A percentile compares a stretch with the other conserved stretches of the same genome.
These are phyloP conservation scores for Otus scops DNA, from an alignment of 2,797 vertebrate species.

Conservation along the genomic window DNA sequence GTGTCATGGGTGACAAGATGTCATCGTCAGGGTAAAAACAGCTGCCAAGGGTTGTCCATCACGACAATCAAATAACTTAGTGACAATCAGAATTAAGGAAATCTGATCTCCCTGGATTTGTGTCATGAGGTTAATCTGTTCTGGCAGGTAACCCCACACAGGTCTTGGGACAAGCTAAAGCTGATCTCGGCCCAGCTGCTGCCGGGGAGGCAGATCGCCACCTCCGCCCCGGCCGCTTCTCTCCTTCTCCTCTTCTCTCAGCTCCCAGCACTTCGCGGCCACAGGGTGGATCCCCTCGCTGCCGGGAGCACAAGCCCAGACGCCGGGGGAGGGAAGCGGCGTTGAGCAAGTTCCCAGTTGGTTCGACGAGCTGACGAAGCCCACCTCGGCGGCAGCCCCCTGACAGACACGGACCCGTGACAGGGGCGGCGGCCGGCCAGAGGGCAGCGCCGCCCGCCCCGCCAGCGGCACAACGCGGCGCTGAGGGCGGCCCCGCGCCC, in stretches of 20 bases:
- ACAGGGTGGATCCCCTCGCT: background rate
- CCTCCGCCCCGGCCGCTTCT: background rate
- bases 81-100: background rate
- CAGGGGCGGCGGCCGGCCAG: background rate
- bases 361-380: background rate
- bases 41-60: background rate
- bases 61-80: background rate
- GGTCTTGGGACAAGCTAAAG: background rate
- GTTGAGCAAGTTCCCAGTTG: background rate
- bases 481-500: background rate
- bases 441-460: background rate
- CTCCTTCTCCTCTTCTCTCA: background rate
- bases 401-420: accelerated
- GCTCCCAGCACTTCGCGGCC: background rate
- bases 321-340: background rate
- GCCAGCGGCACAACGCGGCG: no score
- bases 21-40: accelerated
- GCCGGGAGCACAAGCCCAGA: accelerated
- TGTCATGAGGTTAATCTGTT: background rate
- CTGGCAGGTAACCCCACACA: background rate
- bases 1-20: accelerated
- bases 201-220: background rate
- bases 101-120: constrained; percentile 19
- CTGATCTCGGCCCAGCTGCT: background rate
- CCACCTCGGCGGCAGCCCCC: background rate